These are phyloP conservation scores for Reinhardtius hippoglossoides DNA, from an alignment of 2,113 vertebrate species.

Conservation along the genomic window DNA sequence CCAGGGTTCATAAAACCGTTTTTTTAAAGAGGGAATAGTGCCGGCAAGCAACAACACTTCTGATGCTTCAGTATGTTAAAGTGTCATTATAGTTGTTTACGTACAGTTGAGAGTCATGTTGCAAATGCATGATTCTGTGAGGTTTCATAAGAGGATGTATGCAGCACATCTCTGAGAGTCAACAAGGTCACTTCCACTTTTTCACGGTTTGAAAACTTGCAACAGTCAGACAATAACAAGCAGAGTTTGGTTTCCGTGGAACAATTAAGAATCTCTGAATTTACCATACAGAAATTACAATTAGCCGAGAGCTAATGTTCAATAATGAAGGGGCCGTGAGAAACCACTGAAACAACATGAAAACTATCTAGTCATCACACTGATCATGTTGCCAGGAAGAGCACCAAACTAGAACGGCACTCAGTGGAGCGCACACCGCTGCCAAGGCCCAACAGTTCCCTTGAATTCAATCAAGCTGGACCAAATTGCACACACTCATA, in stretches of 20 bases:
- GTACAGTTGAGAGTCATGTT: slow-evolving; percentile 44
- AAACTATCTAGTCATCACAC: no score
- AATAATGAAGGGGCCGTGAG: background rate
- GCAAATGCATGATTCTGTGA: slow-evolving; percentile 68
- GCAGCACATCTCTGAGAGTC: slow-evolving; percentile 70
- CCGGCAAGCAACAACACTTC: no score
- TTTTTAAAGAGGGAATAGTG: no score
- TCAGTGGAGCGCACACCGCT: no score
- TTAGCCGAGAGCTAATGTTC: background rate
- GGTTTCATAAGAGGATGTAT: slow-evolving; percentile 83
- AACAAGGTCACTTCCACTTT: slow-evolving; percentile 84
- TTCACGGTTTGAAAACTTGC: slow-evolving; percentile 57
- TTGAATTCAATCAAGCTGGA: no score
- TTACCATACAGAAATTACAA: background rate
- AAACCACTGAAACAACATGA: no score
- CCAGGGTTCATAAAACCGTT: no score
- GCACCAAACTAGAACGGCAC: no score
- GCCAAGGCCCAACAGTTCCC: no score
- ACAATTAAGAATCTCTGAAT: background rate
- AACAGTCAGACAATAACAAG: slow-evolving; percentile 52
- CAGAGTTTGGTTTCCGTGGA: background rate
- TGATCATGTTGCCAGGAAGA: no score
- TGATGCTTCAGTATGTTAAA: no score
- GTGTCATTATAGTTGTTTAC: slow-evolving; percentile 57
- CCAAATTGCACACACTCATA: no score